These are phyloP conservation scores for Scylla paramamosain DNA, from an alignment of 1,140 invertebrate genomes.

Conservation along the genomic window DNA sequence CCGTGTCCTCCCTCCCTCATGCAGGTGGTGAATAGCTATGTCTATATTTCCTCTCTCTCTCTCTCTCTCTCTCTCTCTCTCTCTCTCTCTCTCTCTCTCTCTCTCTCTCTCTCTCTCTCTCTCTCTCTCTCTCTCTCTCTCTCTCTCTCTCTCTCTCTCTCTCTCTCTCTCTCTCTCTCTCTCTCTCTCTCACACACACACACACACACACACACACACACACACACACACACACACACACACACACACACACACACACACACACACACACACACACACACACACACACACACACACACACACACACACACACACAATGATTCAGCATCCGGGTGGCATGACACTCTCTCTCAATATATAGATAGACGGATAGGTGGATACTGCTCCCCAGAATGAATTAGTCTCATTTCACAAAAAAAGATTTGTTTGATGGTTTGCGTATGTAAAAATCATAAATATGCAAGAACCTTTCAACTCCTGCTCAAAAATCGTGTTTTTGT, in stretches of 20 bases:
- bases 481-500: too few species aligned
- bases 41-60: background rate
- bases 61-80: background rate
- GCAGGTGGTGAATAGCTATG: background rate
- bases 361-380: background rate
- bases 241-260: constrained; percentile 32
- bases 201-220: too few species aligned
- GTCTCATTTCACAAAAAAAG: too few species aligned
- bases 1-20: background rate
- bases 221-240: too few species aligned
- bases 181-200: background rate
- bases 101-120: too few species aligned
- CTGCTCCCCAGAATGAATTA: too few species aligned
- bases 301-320: constrained; percentile 10
- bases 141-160: background rate
- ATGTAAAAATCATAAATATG: too few species aligned
- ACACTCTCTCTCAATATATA: background rate
- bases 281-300: constrained; percentile 32
- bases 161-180: background rate
- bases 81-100: background rate
- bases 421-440: too few species aligned
- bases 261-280: constrained; percentile 35
- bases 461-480: too few species aligned
- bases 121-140: background rate
- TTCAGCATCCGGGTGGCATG: background rate